Base-by-base conservation (phyloP, 2,113 vertebrate genomes). In the Proterorhinus semilunaris region DNA sequence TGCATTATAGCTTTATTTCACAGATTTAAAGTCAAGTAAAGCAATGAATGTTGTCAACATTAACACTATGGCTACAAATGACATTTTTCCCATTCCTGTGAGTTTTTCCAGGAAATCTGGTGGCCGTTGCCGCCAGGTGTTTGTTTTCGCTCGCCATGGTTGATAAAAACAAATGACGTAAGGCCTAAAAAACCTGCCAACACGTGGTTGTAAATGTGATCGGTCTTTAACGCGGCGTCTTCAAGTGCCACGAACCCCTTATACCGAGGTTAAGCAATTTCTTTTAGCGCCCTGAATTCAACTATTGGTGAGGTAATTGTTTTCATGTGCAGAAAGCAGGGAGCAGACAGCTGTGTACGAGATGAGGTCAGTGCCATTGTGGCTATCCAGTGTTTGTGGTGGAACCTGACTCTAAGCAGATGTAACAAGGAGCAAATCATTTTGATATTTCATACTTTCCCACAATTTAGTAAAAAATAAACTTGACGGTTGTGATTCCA, bases 301-400 rank as follows among this genome's bases (percentile, higher is more conserved):
- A 6, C 49, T 62, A 57, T 68, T 46, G 68, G 68, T 75, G 71
- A 85, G 49, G 46, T 78, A 50, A 84, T 79, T 74, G 79, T 79
- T 86, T 78, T 85, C 79, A 83, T 54, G 11, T 78, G 64, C 54
- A 63, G 65, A 63, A 72, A 74, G 27, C 27, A 63, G 53, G 76
- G 54, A 81, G 78, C 44, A 59, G 69, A 76, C 72, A 80, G 67
- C 79, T 80, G 74, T 77, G 27, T 65, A 59, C 66, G 66, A 59
- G 54, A 67, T 77, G 72, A 83, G 45, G 43, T 76, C 74, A 80
- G 54, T 27, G 55, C 42, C 58, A 17, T 42, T 64, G 66, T 27
- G 8, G 47, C 63, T 52, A 66, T 52, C 10, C 43, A 27, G 45
- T 65, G 48, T 78, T 65, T 49, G 65, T 15, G 17, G 51, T 46